Evolutionary conservation across 1,140 invertebrate genomes (phyloP).

Genomic region (Procambarus virginalis): DNA sequence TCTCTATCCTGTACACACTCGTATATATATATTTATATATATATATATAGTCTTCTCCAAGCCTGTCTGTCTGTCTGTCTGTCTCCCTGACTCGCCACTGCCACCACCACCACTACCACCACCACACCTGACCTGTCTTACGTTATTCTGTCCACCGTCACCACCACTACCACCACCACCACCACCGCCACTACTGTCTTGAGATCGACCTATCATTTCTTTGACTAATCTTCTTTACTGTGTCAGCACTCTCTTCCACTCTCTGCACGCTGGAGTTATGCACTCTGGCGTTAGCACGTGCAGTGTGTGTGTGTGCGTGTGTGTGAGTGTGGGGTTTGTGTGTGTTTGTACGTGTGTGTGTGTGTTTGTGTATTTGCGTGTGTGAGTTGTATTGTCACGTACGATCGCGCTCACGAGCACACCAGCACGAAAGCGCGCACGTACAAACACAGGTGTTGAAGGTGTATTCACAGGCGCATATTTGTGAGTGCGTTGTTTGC

Average conservation of each 20-base stretch:
- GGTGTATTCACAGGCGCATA: neutral
- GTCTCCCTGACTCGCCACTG: neutral
- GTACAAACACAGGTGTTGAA: neutral
- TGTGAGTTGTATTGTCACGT: too few species aligned
- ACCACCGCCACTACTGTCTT: neutral
- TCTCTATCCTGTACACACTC: neutral
- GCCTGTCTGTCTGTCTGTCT: neutral
- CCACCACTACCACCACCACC: constrained; percentile 3
- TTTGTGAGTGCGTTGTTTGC: neutral
- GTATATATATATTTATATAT: too few species aligned
- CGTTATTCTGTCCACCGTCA: too few species aligned
- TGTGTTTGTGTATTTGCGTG: too few species aligned
- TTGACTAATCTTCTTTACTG: neutral
- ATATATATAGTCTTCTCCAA: neutral
- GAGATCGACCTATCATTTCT: too few species aligned
- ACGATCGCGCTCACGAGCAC: too few species aligned
- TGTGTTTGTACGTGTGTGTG: too few species aligned
- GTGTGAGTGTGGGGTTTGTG: too few species aligned
- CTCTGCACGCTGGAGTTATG: neutral
- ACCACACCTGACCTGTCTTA: too few species aligned
- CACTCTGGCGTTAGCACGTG: neutral
- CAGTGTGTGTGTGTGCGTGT: too few species aligned
- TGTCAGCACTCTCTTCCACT: neutral
- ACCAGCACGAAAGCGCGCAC: neutral
- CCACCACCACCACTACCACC: neutral